Percentiles rank a stretch among this genome's conserved stretches.
Conservation (phyloP, 2,113 vertebrate genomes). For the Bujurquina vittata region DNA sequence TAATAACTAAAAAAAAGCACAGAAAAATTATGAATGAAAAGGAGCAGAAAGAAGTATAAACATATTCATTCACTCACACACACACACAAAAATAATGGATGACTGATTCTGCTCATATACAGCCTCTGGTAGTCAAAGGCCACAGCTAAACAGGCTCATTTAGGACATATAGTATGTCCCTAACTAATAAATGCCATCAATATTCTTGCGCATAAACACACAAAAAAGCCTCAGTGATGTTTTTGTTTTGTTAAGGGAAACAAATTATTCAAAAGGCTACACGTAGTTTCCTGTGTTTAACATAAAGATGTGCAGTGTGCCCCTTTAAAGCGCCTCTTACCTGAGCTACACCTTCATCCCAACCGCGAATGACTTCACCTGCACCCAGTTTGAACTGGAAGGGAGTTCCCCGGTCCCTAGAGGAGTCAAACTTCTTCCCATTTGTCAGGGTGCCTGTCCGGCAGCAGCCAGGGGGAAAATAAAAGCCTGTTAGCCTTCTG, state of each 20-base stretch:
- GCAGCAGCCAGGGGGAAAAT: background rate
- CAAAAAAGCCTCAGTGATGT: background rate
- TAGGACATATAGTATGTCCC: background rate
- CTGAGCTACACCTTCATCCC: slow-evolving; percentile 92
- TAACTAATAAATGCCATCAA: background rate
- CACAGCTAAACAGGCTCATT: background rate
- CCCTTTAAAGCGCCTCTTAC: slow-evolving; percentile 65
- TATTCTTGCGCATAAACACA: background rate
- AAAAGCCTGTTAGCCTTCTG: background rate
- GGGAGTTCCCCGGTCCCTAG: slow-evolving; percentile 86
- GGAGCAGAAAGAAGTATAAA: no score
- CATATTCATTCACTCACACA: no score
- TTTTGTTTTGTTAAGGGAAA: background rate
- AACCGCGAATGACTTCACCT: slow-evolving; percentile 90
- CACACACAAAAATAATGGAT: no score
- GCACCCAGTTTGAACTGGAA: slow-evolving; percentile 88
- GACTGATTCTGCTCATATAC: background rate
- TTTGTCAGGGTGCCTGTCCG: slow-evolving; percentile 87
- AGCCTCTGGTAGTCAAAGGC: background rate
- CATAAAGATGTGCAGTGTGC: background rate
- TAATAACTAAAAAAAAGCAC: no score
- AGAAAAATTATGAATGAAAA: no score
- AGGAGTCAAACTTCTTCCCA: slow-evolving; percentile 91
- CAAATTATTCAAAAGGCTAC: background rate
- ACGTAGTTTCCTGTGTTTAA: background rate